Base-by-base conservation (phyloP, 2,113 vertebrate genomes). In the Vidua chalybeata region DNA sequence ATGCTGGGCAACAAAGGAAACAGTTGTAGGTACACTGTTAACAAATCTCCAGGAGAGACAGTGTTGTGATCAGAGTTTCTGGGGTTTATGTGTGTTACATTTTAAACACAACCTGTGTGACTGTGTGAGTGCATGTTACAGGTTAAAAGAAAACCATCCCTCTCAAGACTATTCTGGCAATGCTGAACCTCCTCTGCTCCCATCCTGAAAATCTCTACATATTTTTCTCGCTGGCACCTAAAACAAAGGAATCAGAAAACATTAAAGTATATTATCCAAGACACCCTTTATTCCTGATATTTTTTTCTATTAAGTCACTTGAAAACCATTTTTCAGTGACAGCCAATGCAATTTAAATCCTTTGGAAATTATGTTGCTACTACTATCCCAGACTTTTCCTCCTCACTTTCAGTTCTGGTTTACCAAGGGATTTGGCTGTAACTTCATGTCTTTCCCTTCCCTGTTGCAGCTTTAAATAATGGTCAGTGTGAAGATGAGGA, bases 101-200 rank as follows among this genome's bases (percentile, higher is more conserved):
- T 59, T 39, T 10, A 33, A 30, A n/a, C 0, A 1, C 11, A 6
- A 15, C 12, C 74, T 35, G 3, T 43, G 52, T 41, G 56, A 9
- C 30, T 35, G 27, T 26, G 0, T 10, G 3, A 56, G 27, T 33
- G 2, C 39, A 1, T 41, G 43, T 33, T 61, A 12, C 1, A 20
- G 17, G 7, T 16, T 59, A 6, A 63, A 76, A 41, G 33, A 55
- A 46, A 73, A 7, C 13, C 41, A 5, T 37, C n/a, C 21, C 48
- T 80, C 73, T 79, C 26, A 30, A 11, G 21, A 10, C 15, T 41
- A 1, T 58, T 41, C 37, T 58, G 51, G 13, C 49, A 35, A 5
- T 16, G 24, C 27, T 81, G 56, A 81, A 24, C 28, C 26, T 71
- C 22, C 26, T 67, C 51, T 6, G 7, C 37, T 21, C 30, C 27